Evolutionary conservation across 2,888 invertebrate species (phyloP), one percentile per base, ranked within the genome.

Genomic region (Xestia c-nigrum): DNA sequence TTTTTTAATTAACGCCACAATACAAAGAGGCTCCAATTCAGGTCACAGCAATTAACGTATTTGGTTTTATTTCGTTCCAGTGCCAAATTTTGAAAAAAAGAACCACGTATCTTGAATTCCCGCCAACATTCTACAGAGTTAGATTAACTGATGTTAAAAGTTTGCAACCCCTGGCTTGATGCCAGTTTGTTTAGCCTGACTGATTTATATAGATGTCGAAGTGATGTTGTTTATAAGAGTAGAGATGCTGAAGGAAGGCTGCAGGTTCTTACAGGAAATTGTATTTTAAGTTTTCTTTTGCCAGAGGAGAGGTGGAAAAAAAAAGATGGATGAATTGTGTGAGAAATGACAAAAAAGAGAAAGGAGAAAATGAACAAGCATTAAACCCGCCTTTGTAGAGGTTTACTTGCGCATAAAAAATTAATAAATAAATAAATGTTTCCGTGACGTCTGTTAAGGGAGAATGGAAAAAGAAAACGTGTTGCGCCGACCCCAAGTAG

Each of bases 61-160:
- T 90, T 88, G 89, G 89, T 94, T 95, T 94, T 94, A 92, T 95
- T 94, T 94, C 88, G 93, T 89, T 90, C 89, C 88, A 52, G 93
- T 93, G 96, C 96, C 96, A 96, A 95, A 95, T 89, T 94, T 94
- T 92, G 89, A 88, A 91, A 93, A 94, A 94, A 89, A 87, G 88
- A 88, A 71, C 61, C 65, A 70, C 59, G 12, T 65, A 72, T 70
- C 91, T 94, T 94, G 94, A 94, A 92, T 91, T 89, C 86, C 87
- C 91, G 95, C 95, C 95, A 95, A 92, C 91, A 86, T 89, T 84
- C 84, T 87, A 82, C 89, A 88, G 90, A 89, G 93, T 94, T 94
- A 95, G 95, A 95, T 95, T 95, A 94, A 94, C 93, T 94, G 94
- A 93, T 94, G 95, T 92, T 94, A 94, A 94, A 94, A 94, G 91